A percentile compares a stretch with the other conserved stretches of the same genome.
Conservation (phyloP, 2,797 vertebrate genomes). For the Fistularia commersonii region DNA sequence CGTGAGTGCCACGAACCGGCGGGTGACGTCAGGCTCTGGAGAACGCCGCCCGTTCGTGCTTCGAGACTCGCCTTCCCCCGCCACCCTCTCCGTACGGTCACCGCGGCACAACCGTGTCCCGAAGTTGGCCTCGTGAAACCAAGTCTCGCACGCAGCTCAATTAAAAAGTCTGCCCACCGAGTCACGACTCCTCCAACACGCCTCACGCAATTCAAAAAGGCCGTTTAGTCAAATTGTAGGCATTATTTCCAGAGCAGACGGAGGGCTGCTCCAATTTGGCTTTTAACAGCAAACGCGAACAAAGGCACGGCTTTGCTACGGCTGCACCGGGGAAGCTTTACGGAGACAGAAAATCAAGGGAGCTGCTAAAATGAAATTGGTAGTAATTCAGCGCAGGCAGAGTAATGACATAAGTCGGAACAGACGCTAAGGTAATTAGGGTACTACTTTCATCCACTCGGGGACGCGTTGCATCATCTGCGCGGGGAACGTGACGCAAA, state of each 20-base stretch:
- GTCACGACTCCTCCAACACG: slow-evolving; percentile 55
- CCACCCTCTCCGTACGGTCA: slow-evolving; percentile 22
- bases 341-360: slow-evolving; percentile 61
- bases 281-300: slow-evolving; percentile 54
- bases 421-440: slow-evolving; percentile 31
- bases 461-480: not conserved
- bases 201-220: slow-evolving; percentile 54
- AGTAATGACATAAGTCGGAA: slow-evolving; percentile 24
- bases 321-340: slow-evolving; percentile 56
- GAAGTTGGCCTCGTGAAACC: slow-evolving; percentile 32
- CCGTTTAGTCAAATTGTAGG: slow-evolving; percentile 50
- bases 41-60: slow-evolving; percentile 12
- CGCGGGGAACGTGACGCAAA: not conserved
- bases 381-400: slow-evolving; percentile 45
- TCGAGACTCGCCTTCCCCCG: slow-evolving; percentile 14
- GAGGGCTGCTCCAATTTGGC: slow-evolving; percentile 48
- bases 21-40: slow-evolving; percentile 22
- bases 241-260: slow-evolving; percentile 57
- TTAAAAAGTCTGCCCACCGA: slow-evolving; percentile 39
- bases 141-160: slow-evolving; percentile 39
- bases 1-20: not conserved
- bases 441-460: slow-evolving; percentile 9
- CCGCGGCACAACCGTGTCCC: slow-evolving; percentile 20
- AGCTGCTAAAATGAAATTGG: slow-evolving; percentile 55
- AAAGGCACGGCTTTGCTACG: slow-evolving; percentile 55